phyloP scores from a whole-genome alignment of 2,113 vertebrate species.

The Mustela nigripes region DNA sequence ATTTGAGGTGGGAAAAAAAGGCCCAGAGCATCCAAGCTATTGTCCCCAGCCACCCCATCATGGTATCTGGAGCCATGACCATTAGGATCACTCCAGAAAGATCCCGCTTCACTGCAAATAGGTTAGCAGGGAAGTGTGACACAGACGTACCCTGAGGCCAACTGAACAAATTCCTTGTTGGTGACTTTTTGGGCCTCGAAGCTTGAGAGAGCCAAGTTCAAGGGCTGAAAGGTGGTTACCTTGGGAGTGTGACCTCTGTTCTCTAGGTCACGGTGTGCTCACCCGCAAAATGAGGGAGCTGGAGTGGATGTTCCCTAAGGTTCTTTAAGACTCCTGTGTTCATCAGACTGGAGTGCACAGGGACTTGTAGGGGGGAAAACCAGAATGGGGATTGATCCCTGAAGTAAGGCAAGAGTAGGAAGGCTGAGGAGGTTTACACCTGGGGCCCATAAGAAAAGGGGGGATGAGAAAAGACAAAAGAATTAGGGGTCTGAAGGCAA shows the following conservation, averaged over 20 bases:
- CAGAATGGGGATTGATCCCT: neutral
- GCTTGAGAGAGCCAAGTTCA: neutral
- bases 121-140: neutral
- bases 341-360: neutral
- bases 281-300: neutral
- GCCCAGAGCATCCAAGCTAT: neutral
- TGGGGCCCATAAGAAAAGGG: neutral
- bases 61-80: neutral
- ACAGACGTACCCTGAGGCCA: neutral
- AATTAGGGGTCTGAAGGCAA: neutral
- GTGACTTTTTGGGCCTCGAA: neutral
- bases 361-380: neutral
- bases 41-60: neutral
- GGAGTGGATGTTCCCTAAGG: neutral
- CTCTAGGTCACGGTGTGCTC: neutral
- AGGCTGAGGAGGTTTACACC: neutral
- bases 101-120: neutral
- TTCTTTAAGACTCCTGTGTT: neutral
- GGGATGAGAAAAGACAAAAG: neutral
- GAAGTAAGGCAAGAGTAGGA: neutral
- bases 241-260: neutral
- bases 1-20: neutral
- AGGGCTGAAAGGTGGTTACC: neutral
- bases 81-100: conserved; percentile 11
- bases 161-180: neutral